Evolutionary conservation across 2,888 invertebrate genomes (phyloP).

Genomic region (Trypoxylon attenuatum): DNA sequence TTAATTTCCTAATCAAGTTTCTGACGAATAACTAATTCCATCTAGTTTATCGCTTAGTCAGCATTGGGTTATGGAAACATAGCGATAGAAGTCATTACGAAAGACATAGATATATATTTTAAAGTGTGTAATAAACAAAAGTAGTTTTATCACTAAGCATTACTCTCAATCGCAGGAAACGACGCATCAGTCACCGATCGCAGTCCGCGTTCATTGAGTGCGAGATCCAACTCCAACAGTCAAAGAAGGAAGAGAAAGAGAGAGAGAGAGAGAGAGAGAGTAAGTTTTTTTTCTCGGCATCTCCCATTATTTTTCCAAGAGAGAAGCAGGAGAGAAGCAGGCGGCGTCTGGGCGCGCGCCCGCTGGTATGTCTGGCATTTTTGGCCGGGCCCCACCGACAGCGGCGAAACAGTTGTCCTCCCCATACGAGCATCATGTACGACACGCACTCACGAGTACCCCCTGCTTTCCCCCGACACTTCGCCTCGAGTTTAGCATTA

Average conservation of each 20-base stretch:
- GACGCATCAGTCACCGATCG: neutral
- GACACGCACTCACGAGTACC: neutral
- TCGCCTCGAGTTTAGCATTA: too few species aligned
- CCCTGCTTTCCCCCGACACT: neutral
- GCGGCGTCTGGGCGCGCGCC: conserved; percentile 74
- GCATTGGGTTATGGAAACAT: too few species aligned
- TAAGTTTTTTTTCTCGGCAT: conserved; percentile 21
- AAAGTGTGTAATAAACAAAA: too few species aligned
- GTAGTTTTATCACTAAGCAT: too few species aligned
- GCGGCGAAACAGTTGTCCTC: conserved; percentile 60
- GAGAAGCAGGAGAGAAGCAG: too few species aligned
- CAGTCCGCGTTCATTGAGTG: conserved; percentile 35
- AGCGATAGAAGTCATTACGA: too few species aligned
- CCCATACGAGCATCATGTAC: neutral
- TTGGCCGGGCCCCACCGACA: conserved; percentile 51
- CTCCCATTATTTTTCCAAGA: conserved; percentile 52
- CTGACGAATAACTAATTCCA: too few species aligned
- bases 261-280: neutral
- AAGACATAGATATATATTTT: too few species aligned
- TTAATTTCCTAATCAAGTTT: too few species aligned
- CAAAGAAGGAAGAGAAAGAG: neutral
- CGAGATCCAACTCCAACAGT: conserved; percentile 42
- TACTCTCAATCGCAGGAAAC: neutral
- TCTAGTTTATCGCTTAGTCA: too few species aligned
- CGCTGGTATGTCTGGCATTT: conserved; percentile 72